Percentiles rank a stretch among this genome's conserved stretches.
Conservation (phyloP, 2,113 vertebrate genomes). For the Lepus timidus region DNA sequence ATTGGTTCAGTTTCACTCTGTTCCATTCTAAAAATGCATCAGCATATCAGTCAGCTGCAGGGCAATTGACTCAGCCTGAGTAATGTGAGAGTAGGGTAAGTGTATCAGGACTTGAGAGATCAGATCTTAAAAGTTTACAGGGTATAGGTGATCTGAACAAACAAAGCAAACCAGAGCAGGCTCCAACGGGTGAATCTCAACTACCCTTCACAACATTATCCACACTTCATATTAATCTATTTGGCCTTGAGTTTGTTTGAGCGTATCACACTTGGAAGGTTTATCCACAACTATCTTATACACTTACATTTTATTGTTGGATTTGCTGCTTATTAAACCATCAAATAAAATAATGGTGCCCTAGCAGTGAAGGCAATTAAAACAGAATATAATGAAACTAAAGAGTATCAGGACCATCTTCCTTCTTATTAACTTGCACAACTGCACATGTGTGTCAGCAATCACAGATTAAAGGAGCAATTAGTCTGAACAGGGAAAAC, state of each 20-base stretch:
- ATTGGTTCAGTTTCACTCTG: constrained; percentile 79
- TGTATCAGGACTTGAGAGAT: constrained; percentile 67
- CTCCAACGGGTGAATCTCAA: neutral
- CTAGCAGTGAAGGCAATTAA: constrained; percentile 82
- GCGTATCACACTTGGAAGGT: constrained; percentile 38
- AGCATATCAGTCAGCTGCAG: constrained; percentile 80
- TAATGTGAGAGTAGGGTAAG: constrained; percentile 78
- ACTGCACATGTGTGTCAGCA: constrained; percentile 77
- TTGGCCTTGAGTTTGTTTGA: constrained; percentile 14
- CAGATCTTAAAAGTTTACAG: constrained; percentile 44
- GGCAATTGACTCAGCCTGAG: constrained; percentile 69
- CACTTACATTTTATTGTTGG: constrained; percentile 72
- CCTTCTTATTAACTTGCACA: constrained; percentile 81
- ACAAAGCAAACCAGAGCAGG: neutral
- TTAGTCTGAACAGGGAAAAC: constrained; percentile 84
- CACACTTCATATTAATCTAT: constrained; percentile 26
- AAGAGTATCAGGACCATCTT: constrained; percentile 78
- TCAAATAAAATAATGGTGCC: constrained; percentile 80
- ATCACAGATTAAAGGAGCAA: constrained; percentile 85
- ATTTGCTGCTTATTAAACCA: constrained; percentile 76
- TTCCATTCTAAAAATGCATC: constrained; percentile 85
- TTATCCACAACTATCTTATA: constrained; percentile 73
- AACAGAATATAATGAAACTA: constrained; percentile 78
- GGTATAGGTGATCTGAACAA: constrained; percentile 37
- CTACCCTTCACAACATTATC: neutral